Base-by-base conservation (phyloP, 2,797 vertebrate genomes). In the Sebastes diaconus region DNA sequence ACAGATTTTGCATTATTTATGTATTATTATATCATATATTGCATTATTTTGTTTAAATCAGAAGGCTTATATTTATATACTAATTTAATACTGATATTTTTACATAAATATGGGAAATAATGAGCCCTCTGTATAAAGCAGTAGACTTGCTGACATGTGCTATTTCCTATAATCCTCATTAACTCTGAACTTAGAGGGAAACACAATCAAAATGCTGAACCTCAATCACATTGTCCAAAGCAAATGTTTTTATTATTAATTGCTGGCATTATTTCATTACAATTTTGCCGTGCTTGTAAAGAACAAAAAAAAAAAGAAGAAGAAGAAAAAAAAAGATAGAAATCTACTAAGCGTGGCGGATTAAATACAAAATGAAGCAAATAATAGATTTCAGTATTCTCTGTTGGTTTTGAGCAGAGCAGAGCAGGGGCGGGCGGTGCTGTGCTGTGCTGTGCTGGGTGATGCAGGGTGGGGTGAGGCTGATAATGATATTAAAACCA, bases 401-500 rank as follows among this genome's bases (percentile, higher is more conserved):
- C 95, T 87, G 73, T 87, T 89, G 94, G 90, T 78, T 93, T 88
- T 65, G 55, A 71, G 72, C 64, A 8, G 87, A 42, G 84, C 61
- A 42, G 87, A 42, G 84, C 61, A 9, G 57, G 57, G 50, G 55
- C 3, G 32, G 74, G 84, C 58, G 42, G 77, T 77, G 84, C 68
- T 77, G 81, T 2, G 67, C 85, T 69, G 65, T 22, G 34, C 68
- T 77, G 83, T 80, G 54, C 81, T 76, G 93, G 84, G 90, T 92
- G 92, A 87, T 72, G 46, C 83, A 79, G 92, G 89, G 89, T 91
- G 92, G 90, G 90, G 84, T 71, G 89, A 87, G 88, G 93, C 92
- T 94, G 95, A 95, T 96, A 96, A 96, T 95, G 93, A 96, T 95
- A 94, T 95, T 94, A 95, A 95, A 96, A 88, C 94, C 95, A 95